phyloP scores from a whole-genome alignment of 2,888 invertebrate species.

The Hemicrepidius hirtus region DNA sequence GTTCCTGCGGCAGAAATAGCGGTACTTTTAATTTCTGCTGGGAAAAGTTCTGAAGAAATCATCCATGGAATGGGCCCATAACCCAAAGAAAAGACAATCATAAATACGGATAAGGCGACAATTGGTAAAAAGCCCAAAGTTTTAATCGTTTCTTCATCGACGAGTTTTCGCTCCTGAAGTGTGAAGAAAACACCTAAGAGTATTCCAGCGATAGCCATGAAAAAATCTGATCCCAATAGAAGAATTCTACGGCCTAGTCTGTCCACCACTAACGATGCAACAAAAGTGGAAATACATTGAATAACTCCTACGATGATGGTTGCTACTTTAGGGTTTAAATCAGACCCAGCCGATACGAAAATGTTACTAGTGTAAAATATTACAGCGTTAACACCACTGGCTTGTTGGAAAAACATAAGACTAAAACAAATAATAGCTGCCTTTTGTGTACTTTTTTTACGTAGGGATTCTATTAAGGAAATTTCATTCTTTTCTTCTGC shows the following conservation, averaged over 20 bases:
- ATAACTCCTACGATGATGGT: conserved; percentile 90
- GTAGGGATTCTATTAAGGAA: conserved; percentile 73
- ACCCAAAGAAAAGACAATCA: conserved; percentile 87
- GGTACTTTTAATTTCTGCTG: conserved; percentile 85
- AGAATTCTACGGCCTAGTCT: conserved; percentile 86
- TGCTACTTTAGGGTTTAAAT: conserved; percentile 76
- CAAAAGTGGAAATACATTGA: conserved; percentile 85
- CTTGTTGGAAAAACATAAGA: conserved; percentile 93
- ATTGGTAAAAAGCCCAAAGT: conserved; percentile 85
- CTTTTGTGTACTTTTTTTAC: conserved; percentile 77
- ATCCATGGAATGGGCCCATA: conserved; percentile 93
- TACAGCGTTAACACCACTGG: conserved; percentile 89
- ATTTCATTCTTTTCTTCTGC: conserved; percentile 74
- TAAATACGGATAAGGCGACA: conserved; percentile 82
- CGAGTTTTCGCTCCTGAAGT: conserved; percentile 66
- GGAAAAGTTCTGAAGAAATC: conserved; percentile 88
- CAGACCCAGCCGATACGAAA: conserved; percentile 79
- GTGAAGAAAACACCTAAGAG: conserved; percentile 83
- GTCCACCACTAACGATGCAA: conserved; percentile 87
- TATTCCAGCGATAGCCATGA: conserved; percentile 82
- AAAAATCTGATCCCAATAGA: conserved; percentile 81
- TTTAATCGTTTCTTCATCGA: conserved; percentile 71
- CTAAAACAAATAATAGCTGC: conserved; percentile 83
- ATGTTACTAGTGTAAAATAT: conserved; percentile 87
- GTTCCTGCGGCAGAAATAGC: conserved; percentile 87